Base-by-base conservation (phyloP, 2,113 vertebrate species). In the Toxotes chatareus region DNA sequence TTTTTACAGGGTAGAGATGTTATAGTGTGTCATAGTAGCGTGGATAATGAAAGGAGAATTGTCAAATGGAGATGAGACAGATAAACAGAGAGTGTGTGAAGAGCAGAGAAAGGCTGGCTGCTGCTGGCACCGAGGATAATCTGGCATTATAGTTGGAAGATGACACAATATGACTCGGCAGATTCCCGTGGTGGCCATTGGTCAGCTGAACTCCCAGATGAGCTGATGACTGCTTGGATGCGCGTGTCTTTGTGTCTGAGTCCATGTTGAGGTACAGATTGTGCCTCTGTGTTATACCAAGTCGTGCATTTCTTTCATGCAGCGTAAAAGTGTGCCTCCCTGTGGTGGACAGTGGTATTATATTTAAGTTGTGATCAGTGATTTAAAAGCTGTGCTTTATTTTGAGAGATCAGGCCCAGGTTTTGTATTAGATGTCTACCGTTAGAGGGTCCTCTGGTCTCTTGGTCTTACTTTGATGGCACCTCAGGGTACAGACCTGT, bases 111-210 rank as follows among this genome's bases (percentile, higher is more conserved):
- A 76, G 53, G 65, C 42, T 1, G 59, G 60, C 46, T 53, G 57
- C 78, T 76, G 69, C 80, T 51, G 62, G 19, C 53, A 31, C 57
- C 5, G 3, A 23, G 59, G 21, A 69, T 89, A 86, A 88, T 85
- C 89, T 90, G 79, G 69, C 67, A 51, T 92, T 91, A 88, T 65
- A 78, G 57, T 65, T 73, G 56, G 69, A 86, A 73, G 79, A 89
- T 90, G 86, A 89, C 86, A 80, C 75, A 75, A 51, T 68, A 73
- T 78, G 86, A 88, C 80, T 87, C 67, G 1, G 73, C 32, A 86
- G 7, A 80, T 82, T 87, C 61, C 44, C 16, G 14, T 49, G 59
- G 5, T 73, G 53, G 13, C 73, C 70, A 71, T 75, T 47, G 86
- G 89, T 91, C 86, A 73, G 63, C 79, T 67, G 63, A 66, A 51